phyloP scores from a whole-genome alignment of 2,113 vertebrate genomes.

The Ammodytes marinus region DNA sequence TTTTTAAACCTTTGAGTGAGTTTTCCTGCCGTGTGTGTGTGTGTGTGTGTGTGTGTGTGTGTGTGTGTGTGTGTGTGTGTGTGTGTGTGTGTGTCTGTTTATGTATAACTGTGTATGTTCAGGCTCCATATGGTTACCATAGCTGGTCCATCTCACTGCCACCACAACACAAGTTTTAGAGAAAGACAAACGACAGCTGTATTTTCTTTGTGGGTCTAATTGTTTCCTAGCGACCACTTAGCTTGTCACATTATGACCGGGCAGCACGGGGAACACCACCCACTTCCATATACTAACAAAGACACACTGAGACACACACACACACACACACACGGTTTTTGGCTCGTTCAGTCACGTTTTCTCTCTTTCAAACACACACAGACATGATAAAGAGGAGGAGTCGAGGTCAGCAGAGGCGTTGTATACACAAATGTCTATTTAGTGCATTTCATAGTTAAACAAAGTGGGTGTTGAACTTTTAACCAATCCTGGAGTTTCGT shows the following conservation, averaged over 20 bases:
- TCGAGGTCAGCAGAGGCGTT: slow-evolving; percentile 12
- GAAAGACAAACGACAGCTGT: slow-evolving; percentile 59
- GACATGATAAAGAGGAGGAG: slow-evolving; percentile 23
- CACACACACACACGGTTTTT: background rate
- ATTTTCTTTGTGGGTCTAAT: slow-evolving; percentile 68
- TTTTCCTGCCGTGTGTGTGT: background rate
- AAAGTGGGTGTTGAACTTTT: slow-evolving; percentile 48
- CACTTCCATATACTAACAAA: slow-evolving; percentile 20
- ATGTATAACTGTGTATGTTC: background rate
- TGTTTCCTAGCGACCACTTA: slow-evolving; percentile 66
- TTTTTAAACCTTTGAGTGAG: slow-evolving; percentile 5
- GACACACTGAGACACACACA: slow-evolving; percentile 15
- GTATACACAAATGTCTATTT: slow-evolving; percentile 57
- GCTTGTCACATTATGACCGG: slow-evolving; percentile 49
- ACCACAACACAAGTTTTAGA: slow-evolving; percentile 35
- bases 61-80: slow-evolving; percentile 3
- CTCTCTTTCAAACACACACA: slow-evolving; percentile 17
- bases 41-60: background rate
- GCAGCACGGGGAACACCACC: slow-evolving; percentile 19
- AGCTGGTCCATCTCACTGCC: slow-evolving; percentile 19
- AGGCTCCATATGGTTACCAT: slow-evolving; percentile 57
- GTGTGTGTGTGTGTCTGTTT: background rate
- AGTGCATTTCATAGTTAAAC: slow-evolving; percentile 56
- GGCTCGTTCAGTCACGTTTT: no score
- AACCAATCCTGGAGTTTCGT: background rate